Evolutionary conservation across 2,797 vertebrate species (phyloP), one percentile per base, ranked within the genome.

Genomic region (Bufotes viridis): DNA sequence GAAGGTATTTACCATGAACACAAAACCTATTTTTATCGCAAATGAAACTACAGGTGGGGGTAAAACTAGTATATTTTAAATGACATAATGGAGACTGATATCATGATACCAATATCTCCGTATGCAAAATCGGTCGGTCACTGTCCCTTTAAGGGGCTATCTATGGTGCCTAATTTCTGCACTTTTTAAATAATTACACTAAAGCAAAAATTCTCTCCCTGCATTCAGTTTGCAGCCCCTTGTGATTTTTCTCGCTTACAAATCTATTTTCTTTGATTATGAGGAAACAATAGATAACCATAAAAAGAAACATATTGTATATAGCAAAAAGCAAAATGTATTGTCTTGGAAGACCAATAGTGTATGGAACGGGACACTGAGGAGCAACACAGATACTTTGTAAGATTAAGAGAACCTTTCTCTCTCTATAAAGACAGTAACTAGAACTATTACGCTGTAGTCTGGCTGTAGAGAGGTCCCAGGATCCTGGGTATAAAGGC

Each of bases 261-360:
- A 14, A 76, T 18, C 67, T 82, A 72, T 87, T 75, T 82, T 49
- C 81, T 75, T 87, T 63, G 80, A 51, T 60, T 75, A 60, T 51
- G 42, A 86, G 78, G 42, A 42, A 42, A 74, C 75, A 81, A 63
- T 60, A 18, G 55, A 17, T 20, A 22, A 20, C 42, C 42, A 60
- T 15, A 65, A 87, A 70, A 60, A 72, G 79, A 87, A 72, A 82
- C n/a, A 65, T 70, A 87, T 65, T 82, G 18, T 15, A 58, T 79
- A 49, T 11, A 53, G 18, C 78, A 34, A 22, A 81, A 57, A 51
- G 24, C 65, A 65, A 42, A 74, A 82, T 87, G 42, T 49, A 82
- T 53, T 24, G 63, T 29, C 49, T 26, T 18, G 6, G 51, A 49
- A 57, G 61, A 53, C 22, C 1, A 53, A 67, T 42, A 82, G 26